Evolutionary conservation across 2,113 vertebrate genomes (phyloP).

Genomic region (Callipepla californica): DNA sequence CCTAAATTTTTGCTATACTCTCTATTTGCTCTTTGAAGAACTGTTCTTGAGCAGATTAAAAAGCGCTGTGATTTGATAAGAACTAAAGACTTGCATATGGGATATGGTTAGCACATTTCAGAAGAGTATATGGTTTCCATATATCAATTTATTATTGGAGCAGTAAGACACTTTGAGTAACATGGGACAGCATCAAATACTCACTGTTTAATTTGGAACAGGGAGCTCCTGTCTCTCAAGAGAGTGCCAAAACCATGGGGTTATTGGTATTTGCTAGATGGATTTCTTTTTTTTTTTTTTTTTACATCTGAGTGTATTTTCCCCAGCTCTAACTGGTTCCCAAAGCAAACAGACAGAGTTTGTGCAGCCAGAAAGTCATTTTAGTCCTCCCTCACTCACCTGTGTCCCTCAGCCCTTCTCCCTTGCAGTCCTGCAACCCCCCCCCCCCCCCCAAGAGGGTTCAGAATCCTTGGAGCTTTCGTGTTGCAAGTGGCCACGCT

Average conservation of each 20-base stretch:
- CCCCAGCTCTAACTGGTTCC: not conserved
- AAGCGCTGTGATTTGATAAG: not conserved
- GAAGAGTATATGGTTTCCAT: not conserved
- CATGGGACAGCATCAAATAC: slow-evolving; percentile 19
- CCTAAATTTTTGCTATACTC: not conserved
- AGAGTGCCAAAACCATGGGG: slow-evolving; percentile 6
- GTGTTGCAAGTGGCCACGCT: not conserved
- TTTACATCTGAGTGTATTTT: not conserved
- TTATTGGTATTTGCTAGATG: not conserved
- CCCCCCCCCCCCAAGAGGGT: rapidly evolving
- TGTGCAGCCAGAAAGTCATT: not conserved
- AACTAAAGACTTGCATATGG: not conserved
- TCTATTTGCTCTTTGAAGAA: not conserved
- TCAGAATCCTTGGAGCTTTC: not conserved
- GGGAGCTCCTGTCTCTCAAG: not conserved
- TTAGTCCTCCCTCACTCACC: not conserved
- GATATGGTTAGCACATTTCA: not conserved
- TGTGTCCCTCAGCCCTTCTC: not conserved
- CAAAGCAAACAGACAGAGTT: slow-evolving; percentile 4
- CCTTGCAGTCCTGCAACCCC: not conserved
- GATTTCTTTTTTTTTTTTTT: not conserved
- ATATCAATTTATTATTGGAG: slow-evolving; percentile 9
- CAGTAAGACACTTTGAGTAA: not conserved
- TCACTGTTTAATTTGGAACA: slow-evolving; percentile 25
- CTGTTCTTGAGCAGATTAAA: not conserved